A percentile compares a stretch with the other conserved stretches of the same genome.
phyloP scores from a whole-genome alignment of 2,888 invertebrate species.

The Eledona agricola region DNA sequence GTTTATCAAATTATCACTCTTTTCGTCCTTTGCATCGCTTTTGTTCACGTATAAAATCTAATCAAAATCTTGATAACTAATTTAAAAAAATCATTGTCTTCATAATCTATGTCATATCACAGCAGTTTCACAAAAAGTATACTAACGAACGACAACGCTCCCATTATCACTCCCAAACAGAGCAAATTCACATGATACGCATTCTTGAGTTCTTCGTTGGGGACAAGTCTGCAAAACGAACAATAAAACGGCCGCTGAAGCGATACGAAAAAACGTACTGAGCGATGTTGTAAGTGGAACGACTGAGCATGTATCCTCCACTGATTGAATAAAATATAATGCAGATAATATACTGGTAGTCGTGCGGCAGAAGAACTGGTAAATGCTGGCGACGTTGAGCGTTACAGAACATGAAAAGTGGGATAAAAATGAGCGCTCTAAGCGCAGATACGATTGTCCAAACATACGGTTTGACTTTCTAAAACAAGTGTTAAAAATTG shows the following conservation, averaged over 20 bases:
- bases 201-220: slow-evolving; percentile 14
- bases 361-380: slow-evolving; percentile 78
- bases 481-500: background rate
- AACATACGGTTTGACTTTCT: slow-evolving; percentile 51
- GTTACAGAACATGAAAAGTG: slow-evolving; percentile 85
- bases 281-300: slow-evolving; percentile 2
- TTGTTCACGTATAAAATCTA: no score
- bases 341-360: slow-evolving; percentile 78
- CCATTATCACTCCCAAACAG: background rate
- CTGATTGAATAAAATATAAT: slow-evolving; percentile 79
- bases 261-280: slow-evolving; percentile 7
- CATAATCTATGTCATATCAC: no score
- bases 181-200: slow-evolving; percentile 19
- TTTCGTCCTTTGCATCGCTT: no score
- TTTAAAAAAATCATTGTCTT: no score
- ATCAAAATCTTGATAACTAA: no score
- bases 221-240: slow-evolving; percentile 11
- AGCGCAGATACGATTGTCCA: slow-evolving; percentile 63
- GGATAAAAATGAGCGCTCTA: slow-evolving; percentile 75
- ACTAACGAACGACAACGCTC: slow-evolving; percentile 5
- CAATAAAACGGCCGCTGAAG: background rate
- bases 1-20: no score
- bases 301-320: slow-evolving; percentile 75
- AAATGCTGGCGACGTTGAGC: slow-evolving; percentile 78
- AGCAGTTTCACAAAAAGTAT: slow-evolving; percentile 6